A percentile compares a stretch with the other conserved stretches of the same genome.
Evolutionary conservation across 2,888 invertebrate species (phyloP).

Genomic region (Doris montereyensis): DNA sequence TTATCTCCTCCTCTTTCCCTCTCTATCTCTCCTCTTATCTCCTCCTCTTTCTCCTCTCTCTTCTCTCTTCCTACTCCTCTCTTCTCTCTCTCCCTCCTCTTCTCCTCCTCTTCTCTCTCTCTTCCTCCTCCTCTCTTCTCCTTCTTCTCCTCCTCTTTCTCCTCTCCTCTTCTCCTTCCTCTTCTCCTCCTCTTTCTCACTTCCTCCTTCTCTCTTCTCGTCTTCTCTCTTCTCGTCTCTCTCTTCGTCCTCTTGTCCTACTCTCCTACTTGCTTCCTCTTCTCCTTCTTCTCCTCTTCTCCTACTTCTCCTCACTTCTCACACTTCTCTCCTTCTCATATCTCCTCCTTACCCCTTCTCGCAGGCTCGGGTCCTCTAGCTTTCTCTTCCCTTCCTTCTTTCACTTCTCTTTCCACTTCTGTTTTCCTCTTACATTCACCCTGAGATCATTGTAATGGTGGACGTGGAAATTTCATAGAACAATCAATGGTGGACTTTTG

Average conservation of each 20-base stretch:
- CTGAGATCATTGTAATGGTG: no score
- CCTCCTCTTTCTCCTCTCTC: neutral
- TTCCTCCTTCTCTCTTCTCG: neutral
- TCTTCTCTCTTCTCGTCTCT: neutral
- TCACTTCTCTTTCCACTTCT: neutral
- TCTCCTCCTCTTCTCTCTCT: neutral
- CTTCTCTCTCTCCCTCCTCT: neutral
- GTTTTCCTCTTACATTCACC: neutral
- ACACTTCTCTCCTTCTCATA: neutral
- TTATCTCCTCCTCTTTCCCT: neutral
- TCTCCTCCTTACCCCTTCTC: neutral
- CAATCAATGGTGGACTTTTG: no score
- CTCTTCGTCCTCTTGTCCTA: neutral
- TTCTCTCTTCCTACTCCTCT: neutral
- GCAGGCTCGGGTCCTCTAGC: neutral
- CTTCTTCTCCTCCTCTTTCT: neutral
- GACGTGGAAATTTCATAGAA: no score
- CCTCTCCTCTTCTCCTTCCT: neutral
- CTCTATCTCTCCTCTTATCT: neutral
- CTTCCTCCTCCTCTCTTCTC: neutral
- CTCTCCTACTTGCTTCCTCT: neutral
- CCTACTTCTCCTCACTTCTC: neutral
- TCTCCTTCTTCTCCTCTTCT: neutral
- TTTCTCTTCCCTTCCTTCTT: neutral
- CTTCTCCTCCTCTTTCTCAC: neutral